Evolutionary conservation across 1,140 invertebrate genomes (phyloP).

Genomic region (Drosophila neocordata): DNA sequence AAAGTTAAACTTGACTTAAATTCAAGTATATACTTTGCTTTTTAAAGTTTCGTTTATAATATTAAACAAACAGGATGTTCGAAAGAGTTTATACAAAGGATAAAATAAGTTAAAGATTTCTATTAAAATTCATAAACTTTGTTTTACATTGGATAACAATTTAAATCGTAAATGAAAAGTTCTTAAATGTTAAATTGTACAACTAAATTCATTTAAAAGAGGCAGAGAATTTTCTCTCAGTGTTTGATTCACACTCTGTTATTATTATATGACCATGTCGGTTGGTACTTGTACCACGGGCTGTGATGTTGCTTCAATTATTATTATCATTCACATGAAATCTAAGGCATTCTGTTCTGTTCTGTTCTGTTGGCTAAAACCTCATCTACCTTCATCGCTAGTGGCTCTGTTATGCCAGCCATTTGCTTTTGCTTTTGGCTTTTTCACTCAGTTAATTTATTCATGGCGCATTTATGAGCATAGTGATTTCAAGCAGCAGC

Average conservation of each 20-base stretch:
- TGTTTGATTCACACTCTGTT: constrained; percentile 33
- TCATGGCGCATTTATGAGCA: constrained; percentile 79
- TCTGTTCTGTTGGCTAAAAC: constrained; percentile 12
- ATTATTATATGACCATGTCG: constrained; percentile 41
- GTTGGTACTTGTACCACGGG: constrained; percentile 27
- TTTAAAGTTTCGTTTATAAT: no score
- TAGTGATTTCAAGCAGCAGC: constrained; percentile 66
- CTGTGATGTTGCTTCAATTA: constrained; percentile 61
- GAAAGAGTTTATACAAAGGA: no score
- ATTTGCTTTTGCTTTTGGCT: constrained; percentile 45
- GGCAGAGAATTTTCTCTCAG: constrained; percentile 42
- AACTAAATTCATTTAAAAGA: no score
- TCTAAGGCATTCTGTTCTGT: constrained; percentile 46
- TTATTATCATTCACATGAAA: constrained; percentile 77
- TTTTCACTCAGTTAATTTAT: constrained; percentile 75
- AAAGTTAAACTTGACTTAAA: no score
- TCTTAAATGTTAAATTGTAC: no score
- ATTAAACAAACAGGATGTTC: no score
- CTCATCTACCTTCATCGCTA: neutral
- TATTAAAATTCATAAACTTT: no score
- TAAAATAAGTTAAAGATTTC: no score
- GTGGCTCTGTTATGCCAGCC: neutral
- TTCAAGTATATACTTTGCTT: no score
- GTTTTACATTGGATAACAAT: no score
- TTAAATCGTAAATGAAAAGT: no score